phyloP scores from a whole-genome alignment of 2,797 vertebrate genomes.

The Clarias laeviceps region DNA sequence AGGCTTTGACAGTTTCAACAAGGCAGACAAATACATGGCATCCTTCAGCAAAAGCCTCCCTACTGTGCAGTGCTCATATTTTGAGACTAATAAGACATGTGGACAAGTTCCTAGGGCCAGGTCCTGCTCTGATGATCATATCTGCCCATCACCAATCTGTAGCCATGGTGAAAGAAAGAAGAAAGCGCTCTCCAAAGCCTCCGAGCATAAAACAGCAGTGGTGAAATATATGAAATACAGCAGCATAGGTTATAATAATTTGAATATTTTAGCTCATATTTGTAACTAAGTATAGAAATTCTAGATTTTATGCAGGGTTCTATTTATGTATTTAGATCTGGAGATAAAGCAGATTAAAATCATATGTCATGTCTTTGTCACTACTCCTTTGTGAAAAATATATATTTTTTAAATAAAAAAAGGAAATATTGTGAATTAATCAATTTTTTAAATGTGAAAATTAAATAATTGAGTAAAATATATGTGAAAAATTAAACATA shows the following conservation, averaged over 20 bases:
- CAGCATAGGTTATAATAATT: conserved; percentile 21
- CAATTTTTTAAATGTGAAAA: neutral
- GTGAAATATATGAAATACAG: conserved; percentile 12
- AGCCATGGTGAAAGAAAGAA: conserved; percentile 33
- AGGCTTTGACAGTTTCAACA: conserved; percentile 50
- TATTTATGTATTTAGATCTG: neutral
- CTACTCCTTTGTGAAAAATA: neutral
- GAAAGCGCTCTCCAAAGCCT: neutral
- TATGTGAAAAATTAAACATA: neutral
- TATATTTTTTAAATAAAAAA: too few species aligned
- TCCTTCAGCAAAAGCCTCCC: conserved; percentile 45
- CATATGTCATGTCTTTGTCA: neutral
- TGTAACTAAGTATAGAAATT: conserved; percentile 21
- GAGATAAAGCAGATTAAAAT: neutral
- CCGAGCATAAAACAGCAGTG: neutral
- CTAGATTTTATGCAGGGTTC: conserved; percentile 26
- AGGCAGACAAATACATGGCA: conserved; percentile 54
- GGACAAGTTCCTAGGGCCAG: conserved; percentile 39
- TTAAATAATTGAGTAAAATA: neutral
- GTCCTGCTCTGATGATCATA: conserved; percentile 45
- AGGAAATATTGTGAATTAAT: neutral
- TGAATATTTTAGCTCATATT: conserved; percentile 19
- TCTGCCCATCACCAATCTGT: conserved; percentile 40
- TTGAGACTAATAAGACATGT: conserved; percentile 50
- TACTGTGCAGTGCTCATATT: conserved; percentile 37